Evolutionary conservation across 2,888 invertebrate genomes (phyloP).

Genomic region (Chrysodeixis includens): DNA sequence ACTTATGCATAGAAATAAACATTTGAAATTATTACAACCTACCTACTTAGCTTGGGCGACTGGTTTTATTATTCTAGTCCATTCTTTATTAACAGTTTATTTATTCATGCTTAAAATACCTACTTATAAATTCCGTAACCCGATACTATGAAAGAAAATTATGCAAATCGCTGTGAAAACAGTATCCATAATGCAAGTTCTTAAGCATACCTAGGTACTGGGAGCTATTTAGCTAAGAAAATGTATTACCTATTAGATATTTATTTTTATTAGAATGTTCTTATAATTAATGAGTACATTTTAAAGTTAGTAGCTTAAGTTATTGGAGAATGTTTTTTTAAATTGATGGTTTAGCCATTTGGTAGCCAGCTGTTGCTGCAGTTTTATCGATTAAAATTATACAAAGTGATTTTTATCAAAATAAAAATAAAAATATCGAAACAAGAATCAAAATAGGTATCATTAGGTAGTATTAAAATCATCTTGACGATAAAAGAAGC

Average conservation of each 20-base stretch:
- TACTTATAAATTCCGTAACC: conserved; percentile 8
- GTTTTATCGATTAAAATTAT: too few relatives aligned
- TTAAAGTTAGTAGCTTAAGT: too few relatives aligned
- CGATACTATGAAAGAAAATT: conserved; percentile 37
- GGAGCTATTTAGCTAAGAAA: background rate
- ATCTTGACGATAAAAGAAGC: too few relatives aligned
- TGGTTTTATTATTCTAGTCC: background rate
- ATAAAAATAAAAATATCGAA: too few relatives aligned
- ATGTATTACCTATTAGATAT: background rate
- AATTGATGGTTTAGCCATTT: too few relatives aligned
- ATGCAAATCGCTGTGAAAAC: conserved; percentile 44
- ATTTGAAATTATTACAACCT: background rate
- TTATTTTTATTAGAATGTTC: too few relatives aligned
- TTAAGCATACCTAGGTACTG: conserved; percentile 16
- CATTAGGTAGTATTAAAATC: too few relatives aligned
- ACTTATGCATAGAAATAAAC: conserved; percentile 6
- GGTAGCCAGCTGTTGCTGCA: too few relatives aligned
- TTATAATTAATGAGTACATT: too few relatives aligned
- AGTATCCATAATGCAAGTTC: conserved; percentile 38
- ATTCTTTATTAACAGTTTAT: conserved; percentile 15
- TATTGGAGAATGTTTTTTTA: too few relatives aligned
- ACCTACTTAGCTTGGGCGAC: background rate
- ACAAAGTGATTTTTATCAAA: too few relatives aligned
- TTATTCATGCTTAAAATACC: conserved; percentile 18
- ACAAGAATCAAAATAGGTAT: too few relatives aligned